Percentiles rank a stretch among this genome's conserved stretches.
These are phyloP conservation scores for Coregonus sp. DNA, from an alignment of 2,797 vertebrate genomes.

Conservation along the genomic window DNA sequence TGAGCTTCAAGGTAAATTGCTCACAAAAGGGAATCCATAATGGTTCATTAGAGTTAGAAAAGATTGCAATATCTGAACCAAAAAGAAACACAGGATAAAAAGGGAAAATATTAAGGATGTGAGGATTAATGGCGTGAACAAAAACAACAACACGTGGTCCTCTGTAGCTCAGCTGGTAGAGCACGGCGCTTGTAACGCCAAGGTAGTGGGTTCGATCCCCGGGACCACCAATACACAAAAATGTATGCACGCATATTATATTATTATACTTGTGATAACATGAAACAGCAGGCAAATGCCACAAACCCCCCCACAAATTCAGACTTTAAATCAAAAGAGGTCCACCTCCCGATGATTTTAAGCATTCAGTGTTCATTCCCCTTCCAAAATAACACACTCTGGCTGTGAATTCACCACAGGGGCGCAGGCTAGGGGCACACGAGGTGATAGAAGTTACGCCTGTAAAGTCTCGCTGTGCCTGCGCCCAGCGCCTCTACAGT, in stretches of 20 bases:
- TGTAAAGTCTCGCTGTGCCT: not conserved
- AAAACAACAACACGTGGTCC: not conserved
- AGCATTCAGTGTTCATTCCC: not conserved
- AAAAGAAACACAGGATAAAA: not conserved
- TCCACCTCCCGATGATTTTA: not conserved
- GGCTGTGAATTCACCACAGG: constrained; percentile 7
- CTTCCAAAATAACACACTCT: not conserved
- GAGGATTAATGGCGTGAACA: not conserved
- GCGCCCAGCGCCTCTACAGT: not conserved
- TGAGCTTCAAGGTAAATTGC: not conserved
- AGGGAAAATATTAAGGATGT: constrained; percentile 3
- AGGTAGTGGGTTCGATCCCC: no score
- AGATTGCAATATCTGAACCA: not conserved
- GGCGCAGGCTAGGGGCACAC: not conserved
- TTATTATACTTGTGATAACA: not conserved
- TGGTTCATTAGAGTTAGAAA: not conserved
- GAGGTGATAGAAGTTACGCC: constrained; percentile 16
- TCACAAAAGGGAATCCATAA: not conserved
- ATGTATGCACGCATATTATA: no score
- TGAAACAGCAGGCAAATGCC: not conserved
- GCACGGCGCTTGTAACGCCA: no score
- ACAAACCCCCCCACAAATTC: not conserved
- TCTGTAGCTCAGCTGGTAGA: no score
- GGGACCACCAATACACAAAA: no score
- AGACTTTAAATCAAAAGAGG: not conserved